Base-by-base conservation (phyloP, 1,140 invertebrate species). In the Pogonomyrmex barbatus region DNA sequence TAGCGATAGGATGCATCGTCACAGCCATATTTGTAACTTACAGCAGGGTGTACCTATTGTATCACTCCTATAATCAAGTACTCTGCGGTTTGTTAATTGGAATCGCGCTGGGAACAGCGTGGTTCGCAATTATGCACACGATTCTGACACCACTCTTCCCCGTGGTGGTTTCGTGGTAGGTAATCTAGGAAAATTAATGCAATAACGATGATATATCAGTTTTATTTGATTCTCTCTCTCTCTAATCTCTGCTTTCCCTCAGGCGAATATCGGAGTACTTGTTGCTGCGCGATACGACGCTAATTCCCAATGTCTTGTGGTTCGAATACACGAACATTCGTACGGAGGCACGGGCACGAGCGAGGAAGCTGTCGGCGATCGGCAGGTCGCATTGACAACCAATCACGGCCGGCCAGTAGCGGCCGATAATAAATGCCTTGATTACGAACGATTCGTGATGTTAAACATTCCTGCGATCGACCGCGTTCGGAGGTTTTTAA, bases 241-340 rank as follows among this genome's bases (percentile, higher is more conserved):
- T 76, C n/a, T 45, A 81, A 65, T n/a, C 63, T 67, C 30, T 65
- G 24, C 56, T 75, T 24, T 54, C 92, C 93, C 96, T 63, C 94
- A 98, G 98, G 97, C 97, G 96, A 95, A 95, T 98, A 91, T 98
- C 97, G 79, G 98, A 99, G 95, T 96, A 98, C 92, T 94, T 99
- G 84, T 96, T 99, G 94, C 95, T 99, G 85, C 96, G 98, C 89
- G 98, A 99, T 92, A 98, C 98, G 63, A 98, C 98, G 8, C 95
- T 99, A 45, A 99, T 99, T 94, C 98, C 98, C 14, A 99, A 99
- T 93, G 97, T 99, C 8, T 93, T 99, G 78, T 99, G 98, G 98
- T 99, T 99, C 93, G 98, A 99, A 93, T 99, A 99, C 93, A 98
- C 97, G n/a, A 98, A 97, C 75, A 97, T 97, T 70, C 95, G 98